These are phyloP conservation scores for Drosophila pectinifera DNA, from an alignment of 1,140 invertebrate species.

Conservation along the genomic window DNA sequence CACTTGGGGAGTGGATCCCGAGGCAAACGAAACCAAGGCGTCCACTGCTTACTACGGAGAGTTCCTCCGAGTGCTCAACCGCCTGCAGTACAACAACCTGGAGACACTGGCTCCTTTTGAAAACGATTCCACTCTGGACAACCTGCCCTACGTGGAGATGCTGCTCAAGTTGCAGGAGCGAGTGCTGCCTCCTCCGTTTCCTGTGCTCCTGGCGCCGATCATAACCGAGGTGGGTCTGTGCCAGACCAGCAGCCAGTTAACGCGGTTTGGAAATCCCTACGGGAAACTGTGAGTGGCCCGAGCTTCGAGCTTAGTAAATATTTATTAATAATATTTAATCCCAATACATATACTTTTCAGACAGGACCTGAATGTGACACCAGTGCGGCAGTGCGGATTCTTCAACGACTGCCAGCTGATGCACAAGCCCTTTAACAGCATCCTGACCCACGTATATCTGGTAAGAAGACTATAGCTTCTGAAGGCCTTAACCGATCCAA, in stretches of 20 bases:
- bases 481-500: too few species aligned
- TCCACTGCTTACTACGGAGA: constrained; percentile 46
- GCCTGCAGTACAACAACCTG: constrained; percentile 52
- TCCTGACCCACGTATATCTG: constrained; percentile 26
- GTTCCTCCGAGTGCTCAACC: constrained; percentile 59
- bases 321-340: not conserved
- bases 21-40: not conserved
- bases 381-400: constrained; percentile 32
- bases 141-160: constrained; percentile 50
- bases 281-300: constrained; percentile 42
- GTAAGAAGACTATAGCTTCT: constrained; percentile 23
- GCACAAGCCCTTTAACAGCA: constrained; percentile 40
- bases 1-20: constrained; percentile 46
- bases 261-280: constrained; percentile 63
- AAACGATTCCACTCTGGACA: constrained; percentile 54
- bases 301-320: not conserved
- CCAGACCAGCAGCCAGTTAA: constrained; percentile 58
- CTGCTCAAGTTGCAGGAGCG: constrained; percentile 38
- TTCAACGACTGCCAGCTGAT: constrained; percentile 47
- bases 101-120: constrained; percentile 54
- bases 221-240: constrained; percentile 75
- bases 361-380: constrained; percentile 7
- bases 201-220: constrained; percentile 33
- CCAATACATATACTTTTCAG: too few species aligned
- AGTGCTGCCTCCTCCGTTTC: constrained; percentile 3